phyloP scores from a whole-genome alignment of 2,113 vertebrate species.

The Mastomys natalensis region DNA sequence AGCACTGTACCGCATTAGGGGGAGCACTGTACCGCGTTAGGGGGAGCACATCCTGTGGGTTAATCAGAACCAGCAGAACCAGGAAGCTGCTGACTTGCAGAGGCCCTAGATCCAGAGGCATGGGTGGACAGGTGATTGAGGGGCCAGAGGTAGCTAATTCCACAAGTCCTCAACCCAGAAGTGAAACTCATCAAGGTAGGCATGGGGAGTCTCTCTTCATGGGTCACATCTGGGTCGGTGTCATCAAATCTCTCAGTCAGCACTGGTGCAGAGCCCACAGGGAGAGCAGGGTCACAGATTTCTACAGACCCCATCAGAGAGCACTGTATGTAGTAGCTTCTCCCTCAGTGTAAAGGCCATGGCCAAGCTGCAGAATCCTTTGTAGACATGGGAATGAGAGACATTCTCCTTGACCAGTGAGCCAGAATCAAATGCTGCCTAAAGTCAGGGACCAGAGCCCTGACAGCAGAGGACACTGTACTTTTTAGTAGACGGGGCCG shows the following conservation, averaged over 20 bases:
- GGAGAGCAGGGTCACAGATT: constrained; percentile 57
- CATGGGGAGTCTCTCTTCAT: not conserved
- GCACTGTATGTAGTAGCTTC: not conserved
- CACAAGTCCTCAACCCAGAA: not conserved
- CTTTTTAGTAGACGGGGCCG: not conserved
- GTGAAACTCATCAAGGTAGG: not conserved
- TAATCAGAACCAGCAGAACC: constrained; percentile 83
- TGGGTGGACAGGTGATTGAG: fast-evolving
- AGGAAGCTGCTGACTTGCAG: constrained; percentile 81
- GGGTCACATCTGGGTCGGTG: not conserved
- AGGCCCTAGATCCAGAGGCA: constrained; percentile 53
- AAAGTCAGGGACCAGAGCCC: not conserved
- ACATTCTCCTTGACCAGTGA: not conserved
- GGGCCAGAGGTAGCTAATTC: no score
- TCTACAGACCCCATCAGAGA: not conserved
- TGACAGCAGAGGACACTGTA: not conserved
- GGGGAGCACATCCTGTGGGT: constrained; percentile 83
- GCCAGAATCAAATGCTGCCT: not conserved
- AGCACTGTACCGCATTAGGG: no score
- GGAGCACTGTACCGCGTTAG: no score
- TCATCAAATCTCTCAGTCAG: not conserved
- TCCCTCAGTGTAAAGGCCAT: not conserved
- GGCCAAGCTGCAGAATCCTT: not conserved
- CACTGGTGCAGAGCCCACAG: not conserved
- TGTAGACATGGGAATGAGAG: not conserved